phyloP scores from a whole-genome alignment of 2,888 invertebrate genomes.

The Acheta domesticus region DNA sequence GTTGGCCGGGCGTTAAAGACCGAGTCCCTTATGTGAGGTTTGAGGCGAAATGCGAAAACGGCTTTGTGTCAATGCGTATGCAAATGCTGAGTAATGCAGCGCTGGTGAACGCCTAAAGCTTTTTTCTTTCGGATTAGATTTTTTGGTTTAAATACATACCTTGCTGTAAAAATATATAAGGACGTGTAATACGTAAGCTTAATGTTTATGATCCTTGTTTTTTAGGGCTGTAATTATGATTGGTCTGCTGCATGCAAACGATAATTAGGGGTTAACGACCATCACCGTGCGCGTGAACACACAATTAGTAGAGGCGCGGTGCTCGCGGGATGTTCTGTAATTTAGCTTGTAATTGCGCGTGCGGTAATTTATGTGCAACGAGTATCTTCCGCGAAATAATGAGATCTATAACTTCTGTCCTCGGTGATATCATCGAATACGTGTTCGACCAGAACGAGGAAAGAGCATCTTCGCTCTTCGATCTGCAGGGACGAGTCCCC shows the following conservation, averaged over 20 bases:
- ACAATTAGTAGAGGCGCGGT: background rate
- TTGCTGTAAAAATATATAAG: too few species aligned
- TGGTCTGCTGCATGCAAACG: background rate
- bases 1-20: too few species aligned
- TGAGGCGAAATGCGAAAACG: too few species aligned
- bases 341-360: slow-evolving; percentile 18
- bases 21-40: too few species aligned
- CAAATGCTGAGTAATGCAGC: too few species aligned
- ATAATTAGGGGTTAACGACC: background rate
- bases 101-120: too few species aligned
- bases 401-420: background rate
- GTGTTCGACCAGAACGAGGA: background rate
- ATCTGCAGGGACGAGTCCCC: background rate
- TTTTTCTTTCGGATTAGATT: too few species aligned
- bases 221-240: too few species aligned
- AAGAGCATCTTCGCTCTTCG: background rate
- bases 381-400: background rate
- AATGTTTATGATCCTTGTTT: too few species aligned
- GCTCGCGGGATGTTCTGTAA: background rate
- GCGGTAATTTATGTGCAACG: background rate
- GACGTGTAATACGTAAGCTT: too few species aligned
- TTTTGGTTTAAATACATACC: too few species aligned
- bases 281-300: background rate
- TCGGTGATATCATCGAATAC: background rate
- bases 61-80: too few species aligned